Evolutionary conservation across 2,113 vertebrate species (phyloP), one percentile per base, ranked within the genome.

Genomic region (Emydura subglobosa): DNA sequence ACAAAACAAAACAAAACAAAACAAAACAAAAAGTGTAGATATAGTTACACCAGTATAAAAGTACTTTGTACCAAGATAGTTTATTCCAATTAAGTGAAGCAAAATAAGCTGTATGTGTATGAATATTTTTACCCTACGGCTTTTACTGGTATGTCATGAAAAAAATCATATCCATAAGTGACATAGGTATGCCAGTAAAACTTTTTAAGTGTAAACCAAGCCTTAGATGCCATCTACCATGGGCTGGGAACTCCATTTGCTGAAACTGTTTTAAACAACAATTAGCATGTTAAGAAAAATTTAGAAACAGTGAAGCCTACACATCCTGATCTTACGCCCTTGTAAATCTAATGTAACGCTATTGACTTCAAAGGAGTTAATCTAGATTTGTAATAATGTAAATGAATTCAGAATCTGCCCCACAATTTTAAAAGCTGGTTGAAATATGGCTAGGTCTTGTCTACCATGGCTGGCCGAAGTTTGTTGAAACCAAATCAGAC

Each of bases 91-190:
- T 50, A 93, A 95, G 96, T 91, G 87, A 93, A 91, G 90, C 79
- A 53, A 80, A 89, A 89, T 61, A 65, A 93, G 83, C 92, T 91
- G 93, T 86, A 91, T 95, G 84, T 87, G 55, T 87, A 90, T 59
- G 93, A 68, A 91, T 61, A 85, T 42, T 89, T 86, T 57, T 21
- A 47, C 55, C 76, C 86, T 22, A 90, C 74, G 82, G 86, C 50
- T 94, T 85, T 39, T 29, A 83, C 84, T 79, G 76, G 42, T 79
- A 22, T 89, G 82, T 86, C 6, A 4, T 57, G 44, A 87, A 29
- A 86, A 79, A 79, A 85, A 19, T 92, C 94, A 39, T 42, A 83
- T 89, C 94, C 76, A 59, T 87, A 86, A 42, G 85, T 82, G 14
- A 59, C 53, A 54, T 51, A 68, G 79, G 82, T 84, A 72, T 92